Evolutionary conservation across 2,888 invertebrate species (phyloP).

Genomic region (Hirtodrosophila trivittata): DNA sequence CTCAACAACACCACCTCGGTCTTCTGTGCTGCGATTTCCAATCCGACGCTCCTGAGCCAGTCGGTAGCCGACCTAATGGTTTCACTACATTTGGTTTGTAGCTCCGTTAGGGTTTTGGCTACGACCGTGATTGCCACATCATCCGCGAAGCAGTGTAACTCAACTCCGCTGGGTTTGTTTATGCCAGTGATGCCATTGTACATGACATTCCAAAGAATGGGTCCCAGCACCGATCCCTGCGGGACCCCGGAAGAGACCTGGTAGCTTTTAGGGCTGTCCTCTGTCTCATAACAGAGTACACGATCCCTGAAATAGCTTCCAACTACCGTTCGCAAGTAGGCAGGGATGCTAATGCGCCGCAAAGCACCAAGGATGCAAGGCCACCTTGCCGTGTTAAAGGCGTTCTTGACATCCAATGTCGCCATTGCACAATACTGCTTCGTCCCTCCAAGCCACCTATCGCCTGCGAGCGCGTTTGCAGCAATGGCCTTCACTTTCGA

Average conservation of each 20-base stretch:
- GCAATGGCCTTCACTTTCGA: neutral
- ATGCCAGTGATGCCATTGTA: conserved; percentile 1
- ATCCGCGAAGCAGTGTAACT: conserved; percentile 3
- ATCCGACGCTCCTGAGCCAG: neutral
- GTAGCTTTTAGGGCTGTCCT: neutral
- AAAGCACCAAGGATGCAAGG: neutral
- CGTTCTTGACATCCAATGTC: conserved; percentile 4
- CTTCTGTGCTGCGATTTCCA: neutral
- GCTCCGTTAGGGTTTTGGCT: neutral
- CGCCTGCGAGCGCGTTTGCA: neutral
- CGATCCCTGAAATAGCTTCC: neutral
- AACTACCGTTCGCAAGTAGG: neutral
- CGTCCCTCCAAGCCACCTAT: neutral
- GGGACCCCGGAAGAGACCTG: conserved; percentile 1
- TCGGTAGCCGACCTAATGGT: neutral
- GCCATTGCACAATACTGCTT: conserved; percentile 5
- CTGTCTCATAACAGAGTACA: neutral
- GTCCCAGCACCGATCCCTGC: conserved; percentile 11
- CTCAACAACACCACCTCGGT: neutral
- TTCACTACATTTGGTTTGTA: neutral
- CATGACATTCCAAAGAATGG: conserved; percentile 10
- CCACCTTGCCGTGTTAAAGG: conserved; percentile 9
- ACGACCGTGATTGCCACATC: conserved; percentile 4
- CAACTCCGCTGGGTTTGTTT: neutral
- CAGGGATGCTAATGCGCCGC: neutral